These are phyloP conservation scores for Danaus melanippus DNA, from an alignment of 1,140 invertebrate species.

Conservation along the genomic window DNA sequence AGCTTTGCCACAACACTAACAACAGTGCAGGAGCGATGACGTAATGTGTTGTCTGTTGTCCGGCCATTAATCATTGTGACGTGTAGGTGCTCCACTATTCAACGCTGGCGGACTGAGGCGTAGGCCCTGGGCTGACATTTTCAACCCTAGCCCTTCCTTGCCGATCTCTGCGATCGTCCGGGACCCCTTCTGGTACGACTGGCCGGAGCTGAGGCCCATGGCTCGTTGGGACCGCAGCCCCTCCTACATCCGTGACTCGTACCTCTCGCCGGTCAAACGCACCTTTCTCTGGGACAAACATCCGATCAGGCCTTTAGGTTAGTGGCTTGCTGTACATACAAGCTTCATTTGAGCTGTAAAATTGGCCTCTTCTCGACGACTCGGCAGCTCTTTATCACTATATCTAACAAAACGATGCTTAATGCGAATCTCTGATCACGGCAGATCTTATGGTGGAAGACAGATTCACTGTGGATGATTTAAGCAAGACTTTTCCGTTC, in stretches of 20 bases:
- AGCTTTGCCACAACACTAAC: constrained; percentile 30
- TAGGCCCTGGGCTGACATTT: constrained; percentile 80
- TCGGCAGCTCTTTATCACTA: constrained; percentile 20
- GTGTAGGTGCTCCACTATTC: constrained; percentile 79
- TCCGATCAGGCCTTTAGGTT: constrained; percentile 87
- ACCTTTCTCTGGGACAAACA: constrained; percentile 91
- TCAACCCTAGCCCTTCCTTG: constrained; percentile 82
- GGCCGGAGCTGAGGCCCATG: constrained; percentile 82
- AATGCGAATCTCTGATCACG: constrained; percentile 44
- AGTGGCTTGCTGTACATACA: constrained; percentile 55
- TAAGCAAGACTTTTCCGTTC: constrained; percentile 68
- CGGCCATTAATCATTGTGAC: constrained; percentile 46
- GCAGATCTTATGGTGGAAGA: constrained; percentile 67
- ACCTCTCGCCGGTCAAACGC: constrained; percentile 89
- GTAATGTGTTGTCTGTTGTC: constrained; percentile 38
- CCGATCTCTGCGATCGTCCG: constrained; percentile 84
- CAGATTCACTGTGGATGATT: constrained; percentile 62
- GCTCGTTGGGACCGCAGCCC: constrained; percentile 78
- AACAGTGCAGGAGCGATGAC: constrained; percentile 39
- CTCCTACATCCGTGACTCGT: constrained; percentile 87
- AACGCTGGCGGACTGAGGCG: constrained; percentile 74
- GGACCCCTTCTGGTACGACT: constrained; percentile 90
- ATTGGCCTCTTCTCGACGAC: constrained; percentile 34
- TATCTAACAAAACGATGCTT: constrained; percentile 18
- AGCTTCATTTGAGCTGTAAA: constrained; percentile 47